Evolutionary conservation across 2,113 vertebrate species (phyloP).

Genomic region (Mungos mungo): DNA sequence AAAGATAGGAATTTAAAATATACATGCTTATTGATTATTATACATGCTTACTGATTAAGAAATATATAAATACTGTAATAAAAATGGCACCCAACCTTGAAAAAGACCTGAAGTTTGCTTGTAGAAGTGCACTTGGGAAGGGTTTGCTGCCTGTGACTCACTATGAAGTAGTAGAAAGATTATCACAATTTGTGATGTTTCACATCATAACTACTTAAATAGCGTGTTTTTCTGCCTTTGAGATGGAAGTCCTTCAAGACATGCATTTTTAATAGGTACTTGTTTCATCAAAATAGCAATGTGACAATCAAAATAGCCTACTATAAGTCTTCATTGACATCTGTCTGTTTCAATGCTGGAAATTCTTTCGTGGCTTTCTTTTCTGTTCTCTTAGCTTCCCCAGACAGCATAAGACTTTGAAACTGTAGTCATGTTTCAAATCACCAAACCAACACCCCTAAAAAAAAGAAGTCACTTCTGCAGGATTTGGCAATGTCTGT

Average conservation of each 20-base stretch:
- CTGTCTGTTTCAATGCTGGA: not conserved
- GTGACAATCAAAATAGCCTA: not conserved
- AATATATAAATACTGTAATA: not conserved
- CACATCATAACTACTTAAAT: not conserved
- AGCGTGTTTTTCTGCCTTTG: not conserved
- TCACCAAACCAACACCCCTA: not conserved
- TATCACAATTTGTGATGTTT: not conserved
- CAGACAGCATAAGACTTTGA: not conserved
- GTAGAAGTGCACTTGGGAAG: not conserved
- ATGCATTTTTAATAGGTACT: not conserved
- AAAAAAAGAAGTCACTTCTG: not conserved
- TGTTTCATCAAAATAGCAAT: not conserved
- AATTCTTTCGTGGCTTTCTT: not conserved
- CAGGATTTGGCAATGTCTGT: not conserved
- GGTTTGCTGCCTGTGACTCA: not conserved
- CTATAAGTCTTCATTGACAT: not conserved
- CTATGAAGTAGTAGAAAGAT: not conserved
- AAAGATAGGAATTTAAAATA: not conserved
- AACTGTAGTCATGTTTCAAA: not conserved
- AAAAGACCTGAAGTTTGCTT: not conserved
- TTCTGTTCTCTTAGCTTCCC: not conserved
- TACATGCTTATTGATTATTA: not conserved
- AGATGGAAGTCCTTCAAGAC: not conserved
- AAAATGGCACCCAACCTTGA: not conserved
- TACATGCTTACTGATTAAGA: not conserved